A percentile compares a stretch with the other conserved stretches of the same genome.
phyloP scores from a whole-genome alignment of 2,797 vertebrate species.

The Mormyrus hasselquistii region DNA sequence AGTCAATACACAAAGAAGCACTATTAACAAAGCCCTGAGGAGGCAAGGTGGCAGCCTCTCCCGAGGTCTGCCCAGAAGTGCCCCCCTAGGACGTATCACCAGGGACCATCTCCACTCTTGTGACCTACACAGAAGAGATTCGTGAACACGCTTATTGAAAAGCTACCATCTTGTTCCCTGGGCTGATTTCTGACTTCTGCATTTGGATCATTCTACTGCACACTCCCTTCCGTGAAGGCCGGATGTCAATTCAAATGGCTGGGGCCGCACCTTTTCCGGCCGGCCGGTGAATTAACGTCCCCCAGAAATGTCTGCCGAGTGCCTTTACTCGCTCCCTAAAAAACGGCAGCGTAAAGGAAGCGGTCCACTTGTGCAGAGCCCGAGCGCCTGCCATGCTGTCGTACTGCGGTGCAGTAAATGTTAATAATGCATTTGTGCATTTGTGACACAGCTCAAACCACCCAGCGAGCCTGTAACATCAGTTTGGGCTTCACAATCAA shows the following conservation, averaged over 20 bases:
- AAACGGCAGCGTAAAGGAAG: background rate
- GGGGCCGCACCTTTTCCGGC: constrained; percentile 66
- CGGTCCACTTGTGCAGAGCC: background rate
- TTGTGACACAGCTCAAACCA: background rate
- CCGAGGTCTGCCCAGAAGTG: constrained; percentile 10
- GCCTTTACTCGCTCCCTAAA: constrained; percentile 54
- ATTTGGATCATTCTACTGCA: constrained; percentile 52
- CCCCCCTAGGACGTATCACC: background rate
- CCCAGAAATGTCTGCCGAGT: constrained; percentile 64
- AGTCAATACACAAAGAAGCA: constrained; percentile 36
- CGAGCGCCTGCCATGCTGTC: background rate
- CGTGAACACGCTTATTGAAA: background rate
- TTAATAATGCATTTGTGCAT: background rate
- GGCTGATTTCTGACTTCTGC: constrained; percentile 50
- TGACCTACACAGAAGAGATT: background rate
- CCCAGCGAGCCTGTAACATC: background rate
- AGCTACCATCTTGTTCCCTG: constrained; percentile 34
- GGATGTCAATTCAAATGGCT: constrained; percentile 67
- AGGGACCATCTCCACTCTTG: background rate
- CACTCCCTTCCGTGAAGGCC: constrained; percentile 50
- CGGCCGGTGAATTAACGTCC: constrained; percentile 50
- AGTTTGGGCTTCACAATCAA: background rate
- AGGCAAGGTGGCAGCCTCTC: constrained; percentile 21
- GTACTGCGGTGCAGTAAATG: background rate
- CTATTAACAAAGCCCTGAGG: constrained; percentile 19